Percentiles rank a stretch among this genome's conserved stretches.
Evolutionary conservation across 2,113 vertebrate species (phyloP).

Genomic region (Mormyrus lacerda): DNA sequence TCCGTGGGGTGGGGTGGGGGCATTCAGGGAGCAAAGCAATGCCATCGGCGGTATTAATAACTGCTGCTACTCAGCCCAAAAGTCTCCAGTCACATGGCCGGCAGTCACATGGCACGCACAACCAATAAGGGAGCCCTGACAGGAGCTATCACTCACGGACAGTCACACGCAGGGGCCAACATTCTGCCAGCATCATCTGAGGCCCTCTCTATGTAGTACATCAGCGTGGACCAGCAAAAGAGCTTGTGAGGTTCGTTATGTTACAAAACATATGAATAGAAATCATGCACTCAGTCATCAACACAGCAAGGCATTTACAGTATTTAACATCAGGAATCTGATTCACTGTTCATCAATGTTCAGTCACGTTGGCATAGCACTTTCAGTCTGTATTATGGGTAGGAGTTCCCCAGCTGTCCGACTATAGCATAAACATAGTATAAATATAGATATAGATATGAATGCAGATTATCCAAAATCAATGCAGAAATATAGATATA

Average conservation of each 20-base stretch:
- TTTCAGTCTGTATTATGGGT: not conserved
- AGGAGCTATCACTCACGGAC: not conserved
- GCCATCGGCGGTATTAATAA: conserved; percentile 37
- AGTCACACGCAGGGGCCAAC: not conserved
- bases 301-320: not conserved
- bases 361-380: not conserved
- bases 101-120: not conserved
- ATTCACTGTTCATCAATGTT: not conserved
- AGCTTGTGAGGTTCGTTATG: not conserved
- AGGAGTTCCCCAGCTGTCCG: not conserved
- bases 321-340: not conserved
- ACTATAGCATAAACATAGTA: not conserved
- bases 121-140: not conserved
- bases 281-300: not conserved
- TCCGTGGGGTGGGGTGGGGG: not conserved
- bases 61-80: conserved; percentile 13
- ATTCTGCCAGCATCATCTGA: not conserved
- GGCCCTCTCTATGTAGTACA: not conserved
- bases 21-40: not conserved
- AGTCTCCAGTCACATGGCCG: not conserved
- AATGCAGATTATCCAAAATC: not conserved
- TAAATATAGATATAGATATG: not conserved
- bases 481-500: not conserved
- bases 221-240: not conserved
- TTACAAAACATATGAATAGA: not conserved